A percentile compares a stretch with the other conserved stretches of the same genome.
Evolutionary conservation across 2,888 invertebrate genomes (phyloP).

Genomic region (Cacoxenus indagator): DNA sequence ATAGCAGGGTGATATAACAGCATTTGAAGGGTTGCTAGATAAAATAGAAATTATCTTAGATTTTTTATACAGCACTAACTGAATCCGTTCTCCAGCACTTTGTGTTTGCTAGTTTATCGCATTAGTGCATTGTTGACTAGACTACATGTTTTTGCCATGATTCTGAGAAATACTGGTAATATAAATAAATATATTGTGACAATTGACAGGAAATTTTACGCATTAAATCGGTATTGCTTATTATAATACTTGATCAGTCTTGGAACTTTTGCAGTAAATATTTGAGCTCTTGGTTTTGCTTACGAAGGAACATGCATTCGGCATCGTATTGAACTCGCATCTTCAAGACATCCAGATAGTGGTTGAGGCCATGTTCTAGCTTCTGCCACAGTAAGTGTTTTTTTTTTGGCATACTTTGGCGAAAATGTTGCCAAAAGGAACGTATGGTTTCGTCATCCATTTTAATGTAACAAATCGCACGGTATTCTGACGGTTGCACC

Average conservation of each 20-base stretch:
- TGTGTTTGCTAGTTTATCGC: too few species aligned
- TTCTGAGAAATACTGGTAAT: too few species aligned
- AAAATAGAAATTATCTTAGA: too few species aligned
- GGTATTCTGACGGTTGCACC: neutral
- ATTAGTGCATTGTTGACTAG: too few species aligned
- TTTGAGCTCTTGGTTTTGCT: conserved; percentile 79
- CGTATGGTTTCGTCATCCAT: conserved; percentile 73
- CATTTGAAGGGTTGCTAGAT: too few species aligned
- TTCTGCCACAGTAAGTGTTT: conserved; percentile 79
- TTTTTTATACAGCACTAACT: too few species aligned
- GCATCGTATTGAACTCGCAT: conserved; percentile 78
- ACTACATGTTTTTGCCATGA: too few species aligned
- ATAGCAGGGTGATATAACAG: too few species aligned
- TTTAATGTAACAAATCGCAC: conserved; percentile 41
- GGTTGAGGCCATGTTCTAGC: conserved; percentile 67
- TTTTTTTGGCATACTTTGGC: conserved; percentile 74
- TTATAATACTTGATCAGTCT: too few species aligned
- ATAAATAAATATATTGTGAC: neutral
- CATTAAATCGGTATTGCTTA: too few species aligned
- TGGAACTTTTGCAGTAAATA: conserved; percentile 75
- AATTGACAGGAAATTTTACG: too few species aligned
- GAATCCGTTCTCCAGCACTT: too few species aligned
- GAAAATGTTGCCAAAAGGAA: conserved; percentile 79
- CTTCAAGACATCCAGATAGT: conserved; percentile 66
- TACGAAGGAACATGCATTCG: conserved; percentile 77